Evolutionary conservation across 2,113 vertebrate genomes (phyloP), one percentile per base, ranked within the genome.

Genomic region (Numida meleagris): DNA sequence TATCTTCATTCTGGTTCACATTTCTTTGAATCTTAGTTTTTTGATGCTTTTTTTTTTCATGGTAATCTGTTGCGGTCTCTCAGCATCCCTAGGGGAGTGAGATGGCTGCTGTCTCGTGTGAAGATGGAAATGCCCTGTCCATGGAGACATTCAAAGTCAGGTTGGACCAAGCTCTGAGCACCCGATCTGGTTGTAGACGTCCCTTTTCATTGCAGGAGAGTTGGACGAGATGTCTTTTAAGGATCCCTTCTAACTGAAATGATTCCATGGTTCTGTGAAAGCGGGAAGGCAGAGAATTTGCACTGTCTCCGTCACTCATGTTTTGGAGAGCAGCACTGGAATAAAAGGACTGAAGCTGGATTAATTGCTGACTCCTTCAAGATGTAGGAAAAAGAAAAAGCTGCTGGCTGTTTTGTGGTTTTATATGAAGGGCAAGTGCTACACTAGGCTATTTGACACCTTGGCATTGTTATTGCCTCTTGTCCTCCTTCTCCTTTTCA

Each of bases 381-480:
- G 43, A 70, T 27, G 25, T 29, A 53, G 27, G 15, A 31, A 53
- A 53, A 55, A 29, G 7, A 68, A 71, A 82, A 83, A 91, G 50
- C 46, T 89, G 45, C 89, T 90, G 87, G 42, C 10, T 86, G 4
- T 48, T 77, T 63, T 17, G 20, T 62, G 51, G 75, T 16, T 91
- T 89, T 83, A 10, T 25, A 13, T 50, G 80, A 59, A 92, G 71
- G 90, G 19, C 65, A 85, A 89, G 88, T 42, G 57, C 72, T 71
- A 19, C 34, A 21, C 38, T 40, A 63, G 88, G 72, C 43, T 94
- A 7, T 88, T 61, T 93, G 79, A 80, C 89, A 87, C 86, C 85
- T 86, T 51, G 38, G 42, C 90, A 45, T 12, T 83, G 80, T 91
- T 87, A 94, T 82, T 75, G 84, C 80, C 86, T 81, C 80, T 80